phyloP scores from a whole-genome alignment of 1,140 invertebrate genomes.

The Xylocopa sonorina region DNA sequence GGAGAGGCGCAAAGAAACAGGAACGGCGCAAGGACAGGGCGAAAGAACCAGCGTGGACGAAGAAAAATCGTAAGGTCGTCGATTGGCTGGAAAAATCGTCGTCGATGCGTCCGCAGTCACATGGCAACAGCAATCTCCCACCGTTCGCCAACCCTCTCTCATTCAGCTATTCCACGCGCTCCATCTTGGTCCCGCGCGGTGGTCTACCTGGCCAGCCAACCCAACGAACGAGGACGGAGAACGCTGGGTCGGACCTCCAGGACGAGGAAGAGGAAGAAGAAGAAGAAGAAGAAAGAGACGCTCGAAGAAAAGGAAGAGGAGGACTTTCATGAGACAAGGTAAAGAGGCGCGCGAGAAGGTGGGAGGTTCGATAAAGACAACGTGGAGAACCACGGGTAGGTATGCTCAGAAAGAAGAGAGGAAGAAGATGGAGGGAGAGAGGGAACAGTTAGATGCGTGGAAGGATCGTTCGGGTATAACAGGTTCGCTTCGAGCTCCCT shows the following conservation, averaged over 20 bases:
- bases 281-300: conserved; percentile 21
- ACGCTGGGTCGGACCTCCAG: not conserved
- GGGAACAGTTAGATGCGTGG: conserved; percentile 67
- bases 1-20: conserved; percentile 1
- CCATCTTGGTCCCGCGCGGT: conserved; percentile 48
- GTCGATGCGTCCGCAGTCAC: conserved; percentile 67
- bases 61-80: conserved; percentile 28
- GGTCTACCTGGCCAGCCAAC: conserved; percentile 4
- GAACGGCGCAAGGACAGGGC: not conserved
- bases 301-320: conserved; percentile 36
- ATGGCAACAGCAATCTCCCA: conserved; percentile 75
- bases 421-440: conserved; percentile 34
- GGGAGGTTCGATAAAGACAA: conserved; percentile 50
- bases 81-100: conserved; percentile 65
- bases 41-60: not conserved
- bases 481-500: conserved; percentile 73
- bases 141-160: conserved; percentile 41
- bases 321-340: conserved; percentile 43
- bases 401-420: not conserved
- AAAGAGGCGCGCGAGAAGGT: conserved; percentile 48
- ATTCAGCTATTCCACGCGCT: conserved; percentile 68
- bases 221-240: conserved; percentile 30
- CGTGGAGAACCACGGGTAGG: not conserved
- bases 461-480: conserved; percentile 75
- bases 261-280: conserved; percentile 41